Evolutionary conservation across 2,888 invertebrate species (phyloP), one percentile per base, ranked within the genome.

Genomic region (Coelinius sp.): DNA sequence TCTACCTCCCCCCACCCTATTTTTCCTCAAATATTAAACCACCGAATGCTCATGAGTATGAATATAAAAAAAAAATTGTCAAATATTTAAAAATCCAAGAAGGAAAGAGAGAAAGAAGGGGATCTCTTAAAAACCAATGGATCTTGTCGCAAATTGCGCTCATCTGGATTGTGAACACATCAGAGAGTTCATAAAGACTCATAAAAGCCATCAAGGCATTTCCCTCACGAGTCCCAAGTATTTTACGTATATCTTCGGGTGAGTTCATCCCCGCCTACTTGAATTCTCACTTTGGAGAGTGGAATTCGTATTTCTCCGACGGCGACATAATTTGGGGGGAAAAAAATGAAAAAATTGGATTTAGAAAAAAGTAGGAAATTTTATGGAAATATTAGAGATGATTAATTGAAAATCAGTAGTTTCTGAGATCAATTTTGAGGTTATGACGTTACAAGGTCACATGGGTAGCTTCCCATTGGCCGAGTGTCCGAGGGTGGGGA

Each of bases 271-370:
- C 31, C 52, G 46, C 41, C 24, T 63, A 35, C 35, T 59, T 27
- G 25, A 27, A 35, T 59, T 27, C 31, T 35, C 17, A 31, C 35
- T 62, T 20, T 62, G 63, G 46, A 49, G 46, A 17, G 46, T 49
- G 46, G 14, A 49, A n/a, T n/a, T 49, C 46, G 17, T 49, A 64
- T 63, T 62, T 53, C 31, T 17, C 59, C 35, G 62, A 72, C 70
- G 75, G 71, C 75, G 75, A 77, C 76, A 75, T 76, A 74, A 80
- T 79, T 80, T 77, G 73, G 68, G 73, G 68, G 67, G 71, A 75
- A 70, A 65, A 74, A 76, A 7, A 64, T n/a, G 62, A 53, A 53
- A 14, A 14, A 20, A 31, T 25, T 41, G 52, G 46, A 46, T 10
- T 1, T n/a, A 53, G 1, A 41, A 68, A 14, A 56, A 44, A 22